phyloP scores from a whole-genome alignment of 2,888 invertebrate species.

The Agrotis segetum region DNA sequence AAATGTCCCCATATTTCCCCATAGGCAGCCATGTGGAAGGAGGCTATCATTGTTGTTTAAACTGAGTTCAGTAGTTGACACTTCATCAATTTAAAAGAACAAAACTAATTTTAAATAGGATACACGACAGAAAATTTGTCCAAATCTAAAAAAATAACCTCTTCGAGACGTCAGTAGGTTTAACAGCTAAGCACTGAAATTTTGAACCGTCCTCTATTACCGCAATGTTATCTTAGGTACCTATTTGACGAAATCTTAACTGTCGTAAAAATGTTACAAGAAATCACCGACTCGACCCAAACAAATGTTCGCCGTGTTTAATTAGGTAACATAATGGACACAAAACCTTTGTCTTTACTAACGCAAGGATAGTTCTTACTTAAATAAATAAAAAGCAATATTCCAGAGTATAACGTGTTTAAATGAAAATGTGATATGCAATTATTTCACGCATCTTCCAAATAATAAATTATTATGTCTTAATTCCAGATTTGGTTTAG shows the following conservation, averaged over 20 bases:
- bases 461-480: conserved; percentile 36
- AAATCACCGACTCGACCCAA: conserved; percentile 20
- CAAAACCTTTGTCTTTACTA: conserved; percentile 54
- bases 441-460: conserved; percentile 38
- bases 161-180: conserved; percentile 8
- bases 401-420: conserved; percentile 34
- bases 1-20: too few relatives aligned
- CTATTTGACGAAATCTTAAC: background rate
- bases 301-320: conserved; percentile 49
- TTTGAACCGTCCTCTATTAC: background rate
- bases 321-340: conserved; percentile 51
- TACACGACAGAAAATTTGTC: conserved; percentile 51
- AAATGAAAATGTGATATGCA: conserved; percentile 54
- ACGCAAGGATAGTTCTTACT: conserved; percentile 42
- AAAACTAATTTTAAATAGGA: conserved; percentile 56
- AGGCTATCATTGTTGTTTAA: too few relatives aligned
- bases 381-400: conserved; percentile 47
- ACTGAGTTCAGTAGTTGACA: too few relatives aligned
- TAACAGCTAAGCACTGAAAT: conserved; percentile 7
- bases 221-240: conserved; percentile 28
- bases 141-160: conserved; percentile 27
- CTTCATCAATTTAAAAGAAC: conserved; percentile 10
- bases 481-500: conserved; percentile 34
- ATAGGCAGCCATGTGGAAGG: too few relatives aligned
- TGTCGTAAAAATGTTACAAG: background rate